A percentile compares a stretch with the other conserved stretches of the same genome.
Conservation (phyloP, 2,888 invertebrate genomes). For the Orthosia gracilis region DNA sequence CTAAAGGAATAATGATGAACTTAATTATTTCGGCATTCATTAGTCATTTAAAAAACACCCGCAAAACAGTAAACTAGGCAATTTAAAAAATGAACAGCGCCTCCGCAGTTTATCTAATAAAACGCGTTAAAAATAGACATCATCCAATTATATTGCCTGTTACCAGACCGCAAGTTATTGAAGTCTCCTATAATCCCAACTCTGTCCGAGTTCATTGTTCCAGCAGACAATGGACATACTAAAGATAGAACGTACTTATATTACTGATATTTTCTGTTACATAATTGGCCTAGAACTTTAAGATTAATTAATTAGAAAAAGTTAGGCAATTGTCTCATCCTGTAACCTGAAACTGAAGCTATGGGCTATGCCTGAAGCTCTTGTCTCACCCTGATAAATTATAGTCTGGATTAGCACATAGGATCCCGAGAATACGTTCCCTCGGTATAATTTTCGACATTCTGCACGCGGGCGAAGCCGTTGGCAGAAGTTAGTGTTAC, state of each 20-base stretch:
- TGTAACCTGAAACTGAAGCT: neutral
- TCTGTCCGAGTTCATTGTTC: conserved; percentile 7
- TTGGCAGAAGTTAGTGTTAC: too few relatives aligned
- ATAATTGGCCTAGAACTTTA: too few relatives aligned
- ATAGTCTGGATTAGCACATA: too few relatives aligned
- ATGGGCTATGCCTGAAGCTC: too few relatives aligned
- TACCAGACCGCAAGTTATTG: conserved; percentile 1
- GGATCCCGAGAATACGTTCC: too few relatives aligned
- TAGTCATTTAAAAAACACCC: neutral
- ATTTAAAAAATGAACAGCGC: conserved; percentile 5
- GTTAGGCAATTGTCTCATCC: neutral
- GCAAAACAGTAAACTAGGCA: neutral
- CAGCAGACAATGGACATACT: neutral
- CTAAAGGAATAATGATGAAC: too few relatives aligned
- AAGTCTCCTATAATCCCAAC: neutral
- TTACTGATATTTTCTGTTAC: neutral
- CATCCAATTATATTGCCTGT: conserved; percentile 24
- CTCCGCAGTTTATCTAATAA: conserved; percentile 16
- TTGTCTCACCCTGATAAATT: too few relatives aligned
- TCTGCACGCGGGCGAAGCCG: too few relatives aligned
- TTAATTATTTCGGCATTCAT: too few relatives aligned
- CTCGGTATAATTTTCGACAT: too few relatives aligned
- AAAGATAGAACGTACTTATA: conserved; percentile 4
- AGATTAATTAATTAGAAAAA: too few relatives aligned
- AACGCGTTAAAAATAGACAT: conserved; percentile 26